These are phyloP conservation scores for Cotesia typhae DNA, from an alignment of 1,140 invertebrate species.

Conservation along the genomic window DNA sequence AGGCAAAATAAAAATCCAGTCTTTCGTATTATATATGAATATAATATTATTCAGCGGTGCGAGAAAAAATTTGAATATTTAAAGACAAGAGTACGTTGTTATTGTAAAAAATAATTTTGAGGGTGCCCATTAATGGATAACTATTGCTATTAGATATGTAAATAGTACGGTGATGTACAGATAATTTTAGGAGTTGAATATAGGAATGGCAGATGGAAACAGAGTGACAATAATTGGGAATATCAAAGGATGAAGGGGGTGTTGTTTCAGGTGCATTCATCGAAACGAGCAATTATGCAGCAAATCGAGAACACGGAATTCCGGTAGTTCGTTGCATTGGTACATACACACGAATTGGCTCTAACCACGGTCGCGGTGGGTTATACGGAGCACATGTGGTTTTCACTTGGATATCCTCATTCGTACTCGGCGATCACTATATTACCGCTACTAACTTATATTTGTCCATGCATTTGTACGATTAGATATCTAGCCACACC, in stretches of 20 bases:
- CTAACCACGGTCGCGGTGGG: constrained; percentile 30
- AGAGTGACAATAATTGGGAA: constrained; percentile 56
- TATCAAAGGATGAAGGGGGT: constrained; percentile 56
- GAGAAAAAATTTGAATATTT: not conserved
- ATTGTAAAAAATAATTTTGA: too few species aligned
- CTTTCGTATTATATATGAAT: not conserved
- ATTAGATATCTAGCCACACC: constrained; percentile 1
- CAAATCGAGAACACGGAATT: constrained; percentile 55
- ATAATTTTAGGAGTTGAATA: not conserved
- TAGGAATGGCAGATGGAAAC: not conserved
- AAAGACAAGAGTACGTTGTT: too few species aligned
- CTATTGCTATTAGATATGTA: not conserved
- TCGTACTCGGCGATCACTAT: not conserved
- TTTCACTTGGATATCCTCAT: constrained; percentile 39
- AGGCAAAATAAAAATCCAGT: not conserved
- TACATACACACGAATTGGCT: constrained; percentile 40
- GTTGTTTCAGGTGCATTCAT: constrained; percentile 44
- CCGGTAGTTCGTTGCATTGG: constrained; percentile 42
- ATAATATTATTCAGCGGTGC: not conserved
- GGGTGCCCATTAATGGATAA: too few species aligned
- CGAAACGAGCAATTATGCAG: constrained; percentile 56
- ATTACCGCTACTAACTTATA: not conserved
- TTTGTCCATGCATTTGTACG: not conserved
- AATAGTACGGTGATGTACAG: too few species aligned
- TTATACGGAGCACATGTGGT: constrained; percentile 44